Conservation (phyloP, 2,888 invertebrate genomes). For the Temnothorax rugatulus region DNA sequence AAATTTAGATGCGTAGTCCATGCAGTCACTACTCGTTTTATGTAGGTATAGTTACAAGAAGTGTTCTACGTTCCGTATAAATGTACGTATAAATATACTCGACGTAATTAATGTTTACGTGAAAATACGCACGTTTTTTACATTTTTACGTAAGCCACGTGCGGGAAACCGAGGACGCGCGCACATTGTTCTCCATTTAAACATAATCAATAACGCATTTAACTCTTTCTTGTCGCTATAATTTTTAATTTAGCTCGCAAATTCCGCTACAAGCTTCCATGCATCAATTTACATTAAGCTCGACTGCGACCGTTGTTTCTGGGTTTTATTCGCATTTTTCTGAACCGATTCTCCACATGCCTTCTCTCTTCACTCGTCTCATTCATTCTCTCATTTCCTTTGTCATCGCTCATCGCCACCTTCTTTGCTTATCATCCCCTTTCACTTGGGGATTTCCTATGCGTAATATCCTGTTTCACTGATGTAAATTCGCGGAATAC, state of each 20-base stretch:
- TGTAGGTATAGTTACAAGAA: not conserved
- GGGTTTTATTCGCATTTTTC: constrained; percentile 17
- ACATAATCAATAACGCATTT: constrained; percentile 30
- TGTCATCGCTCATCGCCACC: not conserved
- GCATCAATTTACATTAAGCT: constrained; percentile 17
- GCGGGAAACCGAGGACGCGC: not conserved
- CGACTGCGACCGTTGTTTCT: constrained; percentile 17
- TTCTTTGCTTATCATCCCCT: not conserved
- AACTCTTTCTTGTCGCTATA: not conserved
- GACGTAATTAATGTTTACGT: constrained; percentile 20
- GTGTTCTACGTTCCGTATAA: not conserved
- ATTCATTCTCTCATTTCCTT: not conserved
- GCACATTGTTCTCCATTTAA: not conserved
- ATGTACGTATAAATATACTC: not conserved
- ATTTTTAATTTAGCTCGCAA: constrained; percentile 23
- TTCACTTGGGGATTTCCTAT: not conserved
- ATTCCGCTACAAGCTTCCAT: constrained; percentile 5
- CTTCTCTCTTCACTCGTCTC: not conserved
- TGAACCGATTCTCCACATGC: not conserved
- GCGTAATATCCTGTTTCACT: not conserved
- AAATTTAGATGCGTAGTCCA: not conserved
- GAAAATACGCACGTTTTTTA: not conserved
- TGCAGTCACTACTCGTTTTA: not conserved
- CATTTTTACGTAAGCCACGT: not conserved
- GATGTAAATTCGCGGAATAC: constrained; percentile 9